Conservation (phyloP, 2,888 invertebrate genomes). For the Cephonodes hylas region DNA sequence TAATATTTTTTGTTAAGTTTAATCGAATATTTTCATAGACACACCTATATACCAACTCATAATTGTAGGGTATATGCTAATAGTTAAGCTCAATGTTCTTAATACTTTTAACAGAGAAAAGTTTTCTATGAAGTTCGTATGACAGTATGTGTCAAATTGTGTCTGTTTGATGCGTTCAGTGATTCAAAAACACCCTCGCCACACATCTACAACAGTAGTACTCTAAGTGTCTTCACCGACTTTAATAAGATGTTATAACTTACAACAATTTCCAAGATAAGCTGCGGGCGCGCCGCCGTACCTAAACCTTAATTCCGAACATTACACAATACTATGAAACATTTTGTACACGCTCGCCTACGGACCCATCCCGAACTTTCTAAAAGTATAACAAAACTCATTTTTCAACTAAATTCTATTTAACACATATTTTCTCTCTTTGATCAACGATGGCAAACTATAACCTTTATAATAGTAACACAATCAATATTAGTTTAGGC, state of each 20-base stretch:
- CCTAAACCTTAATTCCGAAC: slow-evolving; percentile 63
- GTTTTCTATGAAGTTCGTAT: too few relatives aligned
- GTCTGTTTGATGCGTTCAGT: slow-evolving; percentile 38
- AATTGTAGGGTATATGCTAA: too few relatives aligned
- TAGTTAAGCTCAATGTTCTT: too few relatives aligned
- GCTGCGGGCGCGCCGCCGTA: slow-evolving; percentile 57
- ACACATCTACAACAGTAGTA: slow-evolving; percentile 70
- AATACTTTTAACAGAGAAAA: too few relatives aligned
- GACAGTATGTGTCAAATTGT: not conserved
- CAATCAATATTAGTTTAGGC: slow-evolving; percentile 76
- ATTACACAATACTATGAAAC: slow-evolving; percentile 77
- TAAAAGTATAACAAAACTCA: slow-evolving; percentile 76
- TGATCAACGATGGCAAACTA: slow-evolving; percentile 80
- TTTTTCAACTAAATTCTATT: slow-evolving; percentile 67
- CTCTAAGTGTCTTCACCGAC: slow-evolving; percentile 77
- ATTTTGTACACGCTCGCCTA: slow-evolving; percentile 68
- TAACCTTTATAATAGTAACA: slow-evolving; percentile 74
- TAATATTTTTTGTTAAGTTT: too few relatives aligned
- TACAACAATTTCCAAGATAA: slow-evolving; percentile 74
- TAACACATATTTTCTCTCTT: slow-evolving; percentile 72
- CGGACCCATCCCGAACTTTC: slow-evolving; percentile 55
- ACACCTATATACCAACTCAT: too few relatives aligned
- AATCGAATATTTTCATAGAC: too few relatives aligned
- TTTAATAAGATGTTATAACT: slow-evolving; percentile 44
- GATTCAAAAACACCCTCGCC: slow-evolving; percentile 28